Percentiles rank a stretch among this genome's conserved stretches.
Evolutionary conservation across 2,888 invertebrate species (phyloP).

Genomic region (Ashinkailepas kermadecensis): DNA sequence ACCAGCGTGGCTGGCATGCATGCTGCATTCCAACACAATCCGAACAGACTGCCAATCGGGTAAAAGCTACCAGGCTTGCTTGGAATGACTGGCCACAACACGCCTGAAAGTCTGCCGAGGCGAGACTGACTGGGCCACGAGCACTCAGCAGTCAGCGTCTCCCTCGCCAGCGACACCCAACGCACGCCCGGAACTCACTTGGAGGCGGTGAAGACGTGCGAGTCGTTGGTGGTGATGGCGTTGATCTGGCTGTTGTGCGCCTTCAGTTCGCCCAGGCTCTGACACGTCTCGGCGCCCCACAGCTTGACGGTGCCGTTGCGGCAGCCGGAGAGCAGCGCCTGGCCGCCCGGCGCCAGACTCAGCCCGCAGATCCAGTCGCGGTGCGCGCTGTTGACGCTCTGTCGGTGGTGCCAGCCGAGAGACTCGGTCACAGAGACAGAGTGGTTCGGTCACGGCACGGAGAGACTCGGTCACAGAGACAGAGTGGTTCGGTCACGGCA

Average conservation of each 20-base stretch:
- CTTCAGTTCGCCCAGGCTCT: slow-evolving; percentile 56
- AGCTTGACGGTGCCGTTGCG: slow-evolving; percentile 66
- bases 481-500: neutral
- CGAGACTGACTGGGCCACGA: neutral
- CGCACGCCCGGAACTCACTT: slow-evolving; percentile 40
- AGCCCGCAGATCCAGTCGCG: slow-evolving; percentile 80
- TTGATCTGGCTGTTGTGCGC: slow-evolving; percentile 61
- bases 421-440: neutral
- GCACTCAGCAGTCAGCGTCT: neutral
- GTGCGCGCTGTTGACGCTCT: slow-evolving; percentile 72
- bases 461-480: neutral
- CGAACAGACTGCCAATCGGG: neutral
- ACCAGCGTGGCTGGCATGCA: neutral
- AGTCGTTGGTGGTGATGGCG: slow-evolving; percentile 56
- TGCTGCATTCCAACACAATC: neutral
- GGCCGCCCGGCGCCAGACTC: slow-evolving; percentile 50
- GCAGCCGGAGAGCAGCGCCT: slow-evolving; percentile 62
- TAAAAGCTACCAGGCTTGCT: neutral
- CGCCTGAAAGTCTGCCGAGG: neutral
- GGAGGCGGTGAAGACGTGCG: slow-evolving; percentile 68
- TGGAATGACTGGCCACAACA: neutral
- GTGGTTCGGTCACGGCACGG: neutral
- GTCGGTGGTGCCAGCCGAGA: slow-evolving; percentile 29
- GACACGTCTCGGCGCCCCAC: slow-evolving; percentile 63
- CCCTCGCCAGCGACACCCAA: neutral